These are phyloP conservation scores for Spermophilus dauricus DNA, from an alignment of 2,113 vertebrate species.

Conservation along the genomic window DNA sequence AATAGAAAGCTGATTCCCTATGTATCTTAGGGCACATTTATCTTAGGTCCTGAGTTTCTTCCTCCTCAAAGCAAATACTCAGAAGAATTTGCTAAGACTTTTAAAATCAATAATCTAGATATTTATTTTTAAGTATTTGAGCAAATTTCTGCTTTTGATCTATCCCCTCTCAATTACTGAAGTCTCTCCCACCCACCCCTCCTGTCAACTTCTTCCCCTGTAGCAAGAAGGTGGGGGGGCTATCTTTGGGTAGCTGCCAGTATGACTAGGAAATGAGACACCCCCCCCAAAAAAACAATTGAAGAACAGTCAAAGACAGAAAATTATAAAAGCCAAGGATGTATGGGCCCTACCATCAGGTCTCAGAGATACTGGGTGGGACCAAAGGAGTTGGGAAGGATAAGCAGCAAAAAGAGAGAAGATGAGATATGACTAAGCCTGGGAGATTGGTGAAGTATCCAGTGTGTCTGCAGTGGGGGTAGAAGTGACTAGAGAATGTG, in stretches of 20 bases:
- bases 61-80: conserved; percentile 6
- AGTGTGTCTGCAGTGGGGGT: not conserved
- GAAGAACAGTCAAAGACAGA: conserved; percentile 5
- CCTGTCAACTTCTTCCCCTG: not conserved
- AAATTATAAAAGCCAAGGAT: conserved; percentile 46
- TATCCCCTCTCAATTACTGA: conserved; percentile 24
- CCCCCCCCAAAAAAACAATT: not conserved
- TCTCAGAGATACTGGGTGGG: not conserved
- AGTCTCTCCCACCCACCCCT: not conserved
- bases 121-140: conserved; percentile 55
- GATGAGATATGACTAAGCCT: not conserved
- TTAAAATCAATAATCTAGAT: conserved; percentile 11
- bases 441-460: not conserved
- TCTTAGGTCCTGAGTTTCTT: not conserved
- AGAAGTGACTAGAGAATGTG: conserved; percentile 50
- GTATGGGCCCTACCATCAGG: not conserved
- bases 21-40: conserved; percentile 24
- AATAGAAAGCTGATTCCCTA: not conserved
- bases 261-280: conserved; percentile 12
- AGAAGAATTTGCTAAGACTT: conserved; percentile 42
- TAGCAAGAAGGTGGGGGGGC: not conserved
- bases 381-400: not conserved
- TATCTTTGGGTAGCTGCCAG: not conserved
- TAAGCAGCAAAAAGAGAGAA: conserved; percentile 17
- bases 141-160: conserved; percentile 45